These are phyloP conservation scores for Suricata suricatta DNA, from an alignment of 2,113 vertebrate genomes.

Conservation along the genomic window DNA sequence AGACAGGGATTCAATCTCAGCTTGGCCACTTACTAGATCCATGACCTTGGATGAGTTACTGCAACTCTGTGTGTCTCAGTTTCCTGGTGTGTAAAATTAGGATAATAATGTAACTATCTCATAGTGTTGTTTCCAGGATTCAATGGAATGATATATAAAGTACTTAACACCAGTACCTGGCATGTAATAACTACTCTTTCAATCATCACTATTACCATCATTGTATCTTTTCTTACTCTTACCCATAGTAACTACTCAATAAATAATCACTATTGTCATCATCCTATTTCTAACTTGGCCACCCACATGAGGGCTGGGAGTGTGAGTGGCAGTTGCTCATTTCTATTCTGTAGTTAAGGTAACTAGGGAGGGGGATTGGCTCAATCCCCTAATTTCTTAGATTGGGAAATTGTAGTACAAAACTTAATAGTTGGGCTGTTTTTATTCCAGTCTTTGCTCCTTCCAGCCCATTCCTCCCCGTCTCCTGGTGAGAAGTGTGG, in stretches of 20 bases:
- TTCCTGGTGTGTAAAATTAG: neutral
- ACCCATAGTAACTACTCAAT: neutral
- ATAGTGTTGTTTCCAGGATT: neutral
- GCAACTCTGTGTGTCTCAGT: neutral
- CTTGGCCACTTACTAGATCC: neutral
- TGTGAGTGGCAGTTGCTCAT: neutral
- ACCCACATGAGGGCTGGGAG: neutral
- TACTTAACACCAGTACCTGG: neutral
- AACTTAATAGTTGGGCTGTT: neutral
- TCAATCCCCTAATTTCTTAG: neutral
- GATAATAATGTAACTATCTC: neutral
- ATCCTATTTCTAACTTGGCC: neutral
- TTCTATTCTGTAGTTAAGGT: neutral
- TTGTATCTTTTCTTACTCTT: neutral
- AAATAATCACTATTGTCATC: neutral
- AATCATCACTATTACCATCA: too few species aligned
- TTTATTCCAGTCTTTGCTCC: neutral
- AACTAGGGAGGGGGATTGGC: neutral
- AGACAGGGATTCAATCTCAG: neutral
- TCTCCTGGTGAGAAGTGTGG: neutral
- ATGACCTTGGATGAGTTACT: neutral
- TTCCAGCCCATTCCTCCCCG: neutral
- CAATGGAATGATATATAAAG: neutral
- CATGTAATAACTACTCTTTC: neutral
- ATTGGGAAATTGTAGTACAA: neutral